Conservation (phyloP, 1,140 invertebrate genomes). For the Coelopa frigida region DNA sequence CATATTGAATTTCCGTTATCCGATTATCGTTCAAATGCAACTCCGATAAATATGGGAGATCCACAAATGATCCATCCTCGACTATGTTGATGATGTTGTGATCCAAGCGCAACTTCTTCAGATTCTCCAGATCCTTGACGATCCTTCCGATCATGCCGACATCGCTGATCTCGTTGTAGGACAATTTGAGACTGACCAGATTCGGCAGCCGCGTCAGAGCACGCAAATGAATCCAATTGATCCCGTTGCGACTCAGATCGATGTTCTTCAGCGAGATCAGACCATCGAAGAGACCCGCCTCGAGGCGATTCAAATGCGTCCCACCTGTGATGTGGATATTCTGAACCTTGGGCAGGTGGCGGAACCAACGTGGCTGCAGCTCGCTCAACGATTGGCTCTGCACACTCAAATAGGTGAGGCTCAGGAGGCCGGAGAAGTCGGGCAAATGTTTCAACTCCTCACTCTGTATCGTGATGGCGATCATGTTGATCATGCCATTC, state of each 20-base stretch:
- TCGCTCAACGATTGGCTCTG: conserved; percentile 62
- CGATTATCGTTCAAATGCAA: conserved; percentile 65
- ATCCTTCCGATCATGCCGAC: conserved; percentile 70
- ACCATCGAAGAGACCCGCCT: conserved; percentile 65
- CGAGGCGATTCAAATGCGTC: conserved; percentile 55
- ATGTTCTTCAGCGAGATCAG: conserved; percentile 63
- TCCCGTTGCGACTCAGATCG: conserved; percentile 70
- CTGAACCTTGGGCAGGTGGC: conserved; percentile 63
- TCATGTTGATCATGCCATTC: conserved; percentile 62
- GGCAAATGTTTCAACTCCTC: conserved; percentile 65
- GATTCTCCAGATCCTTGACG: conserved; percentile 61
- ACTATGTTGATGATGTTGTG: conserved; percentile 63
- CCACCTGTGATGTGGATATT: conserved; percentile 68
- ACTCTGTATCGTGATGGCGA: conserved; percentile 74
- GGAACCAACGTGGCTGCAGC: conserved; percentile 63
- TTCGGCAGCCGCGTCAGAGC: conserved; percentile 63
- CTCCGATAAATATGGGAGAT: conserved; percentile 62
- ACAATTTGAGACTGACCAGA: conserved; percentile 62
- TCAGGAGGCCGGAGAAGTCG: conserved; percentile 56
- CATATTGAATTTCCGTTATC: conserved; percentile 66
- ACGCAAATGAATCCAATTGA: conserved; percentile 72
- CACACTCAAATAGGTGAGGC: conserved; percentile 58
- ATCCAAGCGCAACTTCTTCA: conserved; percentile 62
- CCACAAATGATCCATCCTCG: conserved; percentile 70
- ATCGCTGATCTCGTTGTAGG: conserved; percentile 64